A percentile compares a stretch with the other conserved stretches of the same genome.
These are phyloP conservation scores for Cromileptes altivelis DNA, from an alignment of 2,113 vertebrate genomes.

Conservation along the genomic window DNA sequence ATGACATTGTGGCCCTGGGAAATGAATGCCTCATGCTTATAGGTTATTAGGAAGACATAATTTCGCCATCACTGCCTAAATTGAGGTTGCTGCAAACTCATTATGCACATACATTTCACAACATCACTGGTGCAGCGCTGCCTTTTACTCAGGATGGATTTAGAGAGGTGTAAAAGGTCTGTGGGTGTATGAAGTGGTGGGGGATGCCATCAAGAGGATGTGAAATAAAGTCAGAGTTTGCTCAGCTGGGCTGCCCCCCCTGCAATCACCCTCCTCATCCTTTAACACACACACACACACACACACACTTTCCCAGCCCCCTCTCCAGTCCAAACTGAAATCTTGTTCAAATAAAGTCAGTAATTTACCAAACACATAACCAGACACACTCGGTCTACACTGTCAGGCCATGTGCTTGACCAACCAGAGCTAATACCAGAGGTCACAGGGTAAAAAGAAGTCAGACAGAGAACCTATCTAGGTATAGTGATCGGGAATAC, in stretches of 20 bases:
- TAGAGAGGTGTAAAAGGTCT: conserved; percentile 29
- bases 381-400: conserved; percentile 46
- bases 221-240: conserved; percentile 83
- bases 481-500: background rate
- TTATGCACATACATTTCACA: background rate
- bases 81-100: background rate
- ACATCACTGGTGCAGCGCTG: background rate
- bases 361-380: conserved; percentile 73
- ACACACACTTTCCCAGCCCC: conserved; percentile 63
- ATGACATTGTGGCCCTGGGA: background rate
- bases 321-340: conserved; percentile 49
- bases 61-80: background rate
- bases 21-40: background rate
- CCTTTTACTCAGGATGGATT: conserved; percentile 60
- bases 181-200: conserved; percentile 60
- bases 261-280: conserved; percentile 18
- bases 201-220: conserved; percentile 76
- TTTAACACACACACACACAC: conserved; percentile 45
- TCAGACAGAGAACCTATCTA: background rate
- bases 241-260: conserved; percentile 77
- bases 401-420: conserved; percentile 52
- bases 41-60: background rate
- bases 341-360: conserved; percentile 77
- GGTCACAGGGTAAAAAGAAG: conserved; percentile 37
- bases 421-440: conserved; percentile 44